Evolutionary conservation across 2,888 invertebrate species (phyloP).

Genomic region (Leucozona laternaria): DNA sequence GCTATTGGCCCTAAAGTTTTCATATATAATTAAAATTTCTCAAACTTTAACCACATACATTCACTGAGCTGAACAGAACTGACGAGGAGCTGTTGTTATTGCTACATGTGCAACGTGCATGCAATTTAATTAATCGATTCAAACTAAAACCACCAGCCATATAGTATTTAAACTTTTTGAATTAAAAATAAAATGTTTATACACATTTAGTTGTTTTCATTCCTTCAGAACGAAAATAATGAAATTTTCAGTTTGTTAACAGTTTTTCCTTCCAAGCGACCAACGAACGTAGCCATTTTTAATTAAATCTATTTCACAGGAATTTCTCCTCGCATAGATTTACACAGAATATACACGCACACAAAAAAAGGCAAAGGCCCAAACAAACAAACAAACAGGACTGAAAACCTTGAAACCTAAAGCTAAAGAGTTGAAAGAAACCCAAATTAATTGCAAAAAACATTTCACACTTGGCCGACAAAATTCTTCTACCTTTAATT

Average conservation of each 20-base stretch:
- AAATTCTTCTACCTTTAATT: not conserved
- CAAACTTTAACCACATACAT: no score
- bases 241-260: not conserved
- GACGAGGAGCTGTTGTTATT: no score
- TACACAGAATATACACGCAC: not conserved
- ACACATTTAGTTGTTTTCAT: not conserved
- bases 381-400: not conserved
- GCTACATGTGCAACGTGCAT: no score
- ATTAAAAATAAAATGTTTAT: not conserved
- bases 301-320: constrained; percentile 11
- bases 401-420: not conserved
- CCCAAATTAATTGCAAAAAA: constrained; percentile 15
- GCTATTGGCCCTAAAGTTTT: no score
- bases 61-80: no score
- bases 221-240: not conserved
- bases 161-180: no score
- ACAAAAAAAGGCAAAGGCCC: not conserved
- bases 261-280: not conserved
- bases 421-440: not conserved
- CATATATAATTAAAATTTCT: no score
- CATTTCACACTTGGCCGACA: not conserved
- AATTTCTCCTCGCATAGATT: not conserved
- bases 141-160: no score
- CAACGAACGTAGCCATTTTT: constrained; percentile 1
- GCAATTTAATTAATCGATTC: no score